Conservation (phyloP, 2,113 vertebrate genomes). For the Ranitomeya imitator region DNA sequence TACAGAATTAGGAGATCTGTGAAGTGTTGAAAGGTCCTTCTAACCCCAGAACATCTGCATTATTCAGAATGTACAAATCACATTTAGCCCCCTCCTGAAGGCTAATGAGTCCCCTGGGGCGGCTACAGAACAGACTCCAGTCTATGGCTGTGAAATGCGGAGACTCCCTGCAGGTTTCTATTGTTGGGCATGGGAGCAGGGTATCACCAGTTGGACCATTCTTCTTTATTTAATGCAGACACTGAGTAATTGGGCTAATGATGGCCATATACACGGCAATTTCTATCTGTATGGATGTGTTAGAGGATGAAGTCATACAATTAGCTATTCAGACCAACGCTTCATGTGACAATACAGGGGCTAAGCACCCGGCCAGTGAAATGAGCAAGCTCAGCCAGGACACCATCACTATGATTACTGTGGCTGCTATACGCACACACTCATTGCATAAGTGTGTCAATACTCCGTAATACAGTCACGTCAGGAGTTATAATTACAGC, state of each 20-base stretch:
- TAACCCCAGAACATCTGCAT: constrained; percentile 8
- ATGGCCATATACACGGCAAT: background rate
- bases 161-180: constrained; percentile 4
- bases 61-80: constrained; percentile 14
- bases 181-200: constrained; percentile 13
- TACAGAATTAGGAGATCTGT: background rate
- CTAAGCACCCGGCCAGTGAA: background rate
- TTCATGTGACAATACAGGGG: background rate
- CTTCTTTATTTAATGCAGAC: background rate
- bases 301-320: background rate
- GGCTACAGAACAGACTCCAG: background rate
- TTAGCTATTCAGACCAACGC: background rate
- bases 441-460: too few species aligned
- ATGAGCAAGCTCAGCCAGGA: background rate
- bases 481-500: too few species aligned
- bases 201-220: background rate
- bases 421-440: too few species aligned
- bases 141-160: constrained; percentile 14
- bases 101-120: constrained; percentile 18
- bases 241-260: background rate
- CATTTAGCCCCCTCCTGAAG: constrained; percentile 7
- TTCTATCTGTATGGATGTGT: background rate
- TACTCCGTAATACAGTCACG: too few species aligned
- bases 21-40: background rate
- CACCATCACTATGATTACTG: too few species aligned